Base-by-base conservation (phyloP, 2,797 vertebrate species). In the Acomys russatus region DNA sequence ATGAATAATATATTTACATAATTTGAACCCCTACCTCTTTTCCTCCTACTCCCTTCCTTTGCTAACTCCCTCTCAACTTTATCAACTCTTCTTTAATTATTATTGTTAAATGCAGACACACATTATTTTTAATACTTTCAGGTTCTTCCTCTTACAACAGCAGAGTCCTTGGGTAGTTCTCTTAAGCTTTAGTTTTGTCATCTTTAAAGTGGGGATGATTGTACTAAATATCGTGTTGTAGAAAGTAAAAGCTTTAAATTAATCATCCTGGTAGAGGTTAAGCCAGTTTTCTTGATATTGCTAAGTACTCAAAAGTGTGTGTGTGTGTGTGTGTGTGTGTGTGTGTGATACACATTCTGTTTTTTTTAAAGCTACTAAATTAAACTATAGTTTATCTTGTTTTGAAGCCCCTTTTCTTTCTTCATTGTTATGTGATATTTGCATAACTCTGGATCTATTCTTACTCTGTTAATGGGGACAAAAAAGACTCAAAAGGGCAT, bases 221-320 rank as follows among this genome's bases (percentile, higher is more conserved):
- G 51, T 90, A 83, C 86, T 44, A 85, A 94, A 64, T 86, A 90
- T 70, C 11, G 44, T 61, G 76, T 20, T 38, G 22, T 73, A 12
- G 35, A 76, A 35, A 23, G 30, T 73, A 78, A 88, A 87, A 90
- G 1, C 0, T 79, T 93, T 94, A 77, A 90, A 28, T 95, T n/a
- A 70, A 61, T 91, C 77, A 88, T 84, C 18, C 3, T 18, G 28
- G 0, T 15, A 90, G 64, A 61, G 82, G 10, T 86, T 93, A 30
- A 83, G 9, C 25, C 10, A 70, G 5, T 9, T 49, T 23, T n/a
- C 59, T 61, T 80, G n/a, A 61, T 59, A 59, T 80, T 80, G 22
- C 10, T 59, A 80, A 23, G 22, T 35, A 59, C 23, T 63, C n/a
- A 17, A 82, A 35, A 17, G 7, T 59, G 22, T 33, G 5, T 63